phyloP scores from a whole-genome alignment of 2,797 vertebrate genomes.

The Chanos chanos region DNA sequence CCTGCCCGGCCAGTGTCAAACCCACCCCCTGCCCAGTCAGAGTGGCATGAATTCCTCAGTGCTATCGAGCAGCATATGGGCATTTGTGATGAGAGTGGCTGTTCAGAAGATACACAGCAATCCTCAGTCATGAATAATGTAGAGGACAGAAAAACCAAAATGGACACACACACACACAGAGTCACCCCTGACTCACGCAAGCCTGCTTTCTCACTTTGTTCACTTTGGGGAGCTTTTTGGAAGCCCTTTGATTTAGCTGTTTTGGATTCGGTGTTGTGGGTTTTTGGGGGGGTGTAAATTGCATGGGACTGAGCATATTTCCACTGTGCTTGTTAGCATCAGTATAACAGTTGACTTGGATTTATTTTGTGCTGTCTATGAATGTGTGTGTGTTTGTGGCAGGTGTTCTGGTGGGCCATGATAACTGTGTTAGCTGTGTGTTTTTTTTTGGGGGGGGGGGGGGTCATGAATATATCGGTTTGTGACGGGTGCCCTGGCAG shows the following conservation, averaged over 20 bases:
- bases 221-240: background rate
- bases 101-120: slow-evolving; percentile 20
- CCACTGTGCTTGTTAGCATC: no score
- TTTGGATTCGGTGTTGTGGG: no score
- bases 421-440: slow-evolving; percentile 99
- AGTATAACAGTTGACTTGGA: background rate
- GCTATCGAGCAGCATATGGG: slow-evolving; percentile 34
- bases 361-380: background rate
- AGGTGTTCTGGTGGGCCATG: slow-evolving; percentile 97
- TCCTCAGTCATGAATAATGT: slow-evolving; percentile 17
- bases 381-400: slow-evolving; percentile 12
- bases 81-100: slow-evolving; percentile 32
- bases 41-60: slow-evolving; percentile 58
- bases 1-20: no score
- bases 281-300: no score
- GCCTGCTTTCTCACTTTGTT: no score
- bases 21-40: slow-evolving; percentile 5
- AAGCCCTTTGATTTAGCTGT: no score
- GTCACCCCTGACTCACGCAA: background rate
- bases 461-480: no score
- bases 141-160: slow-evolving; percentile 1
- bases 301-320: no score
- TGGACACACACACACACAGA: background rate
- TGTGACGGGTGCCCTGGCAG: no score
- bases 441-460: slow-evolving; percentile 98